Base-by-base conservation (phyloP, 1,140 invertebrate species). In the Calephelis virginiensis region DNA sequence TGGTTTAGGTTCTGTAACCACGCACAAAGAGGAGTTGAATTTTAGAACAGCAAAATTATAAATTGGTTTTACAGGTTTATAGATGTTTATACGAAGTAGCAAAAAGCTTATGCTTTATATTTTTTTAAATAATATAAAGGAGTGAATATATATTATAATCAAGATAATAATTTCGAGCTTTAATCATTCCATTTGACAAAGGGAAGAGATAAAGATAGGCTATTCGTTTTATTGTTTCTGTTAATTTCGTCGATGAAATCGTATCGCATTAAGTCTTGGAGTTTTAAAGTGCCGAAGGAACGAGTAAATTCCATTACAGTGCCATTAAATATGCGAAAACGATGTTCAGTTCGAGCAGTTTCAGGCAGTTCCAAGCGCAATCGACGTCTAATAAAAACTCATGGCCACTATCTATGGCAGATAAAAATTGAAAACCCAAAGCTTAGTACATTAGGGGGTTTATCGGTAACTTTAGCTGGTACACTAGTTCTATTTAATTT, bases 371-470 rank as follows among this genome's bases (percentile, higher is more conserved):
- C 13, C 60, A 68, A 62, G 8, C 60, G 43, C 62, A 64, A 73
- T 73, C 62, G 59, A 45, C 68, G 71, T 67, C 64, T 66, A 73
- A 73, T 73, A 73, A 70, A 72, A 73, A 67, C 67, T 70, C 69
- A 67, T 67, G 53, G 53, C 61, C 45, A 63, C 61, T 59, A 59
- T 59, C 56, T 59, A 59, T 59, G 56, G 61, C 13, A 50, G 45
- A 68, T 68, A 68, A 68, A 64, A 68, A 49, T 50, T 61, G 60
- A 61, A 61, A 67, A 62, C 60, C 59, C 28, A 37, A 28, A 46
- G 60, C 46, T 50, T 40, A 50, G 28, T 40, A 62, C 43, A 63
- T 48, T 48, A 28, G 45, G 14, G 11, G 17, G 43, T 28, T 63
- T 63, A 63, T 63, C 9, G 13, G 13, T 47, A 48, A 62, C 43